A percentile compares a stretch with the other conserved stretches of the same genome.
phyloP scores from a whole-genome alignment of 2,888 invertebrate genomes.

The Prenolepis imparis region DNA sequence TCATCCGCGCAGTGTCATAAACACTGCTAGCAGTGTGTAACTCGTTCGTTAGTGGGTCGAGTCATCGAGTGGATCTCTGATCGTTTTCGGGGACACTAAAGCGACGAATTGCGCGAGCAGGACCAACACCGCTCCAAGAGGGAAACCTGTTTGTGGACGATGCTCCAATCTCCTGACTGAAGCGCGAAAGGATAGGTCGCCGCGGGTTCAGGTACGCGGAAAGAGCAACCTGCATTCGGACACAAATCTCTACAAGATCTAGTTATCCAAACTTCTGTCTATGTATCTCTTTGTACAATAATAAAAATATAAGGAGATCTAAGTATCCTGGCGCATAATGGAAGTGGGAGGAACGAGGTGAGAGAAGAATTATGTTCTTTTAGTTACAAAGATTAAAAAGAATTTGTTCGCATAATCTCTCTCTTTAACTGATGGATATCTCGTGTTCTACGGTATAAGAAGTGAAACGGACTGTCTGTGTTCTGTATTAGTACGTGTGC shows the following conservation, averaged over 20 bases:
- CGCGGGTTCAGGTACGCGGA: slow-evolving; percentile 35
- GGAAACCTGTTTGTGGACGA: slow-evolving; percentile 47
- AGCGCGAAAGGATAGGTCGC: slow-evolving; percentile 39
- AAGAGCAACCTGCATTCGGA: not conserved
- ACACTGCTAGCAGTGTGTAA: slow-evolving; percentile 31
- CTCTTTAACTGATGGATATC: slow-evolving; percentile 2
- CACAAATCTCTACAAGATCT: not conserved
- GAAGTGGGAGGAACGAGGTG: not conserved
- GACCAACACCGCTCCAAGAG: slow-evolving; percentile 23
- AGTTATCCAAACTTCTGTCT: not conserved
- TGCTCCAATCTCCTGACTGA: slow-evolving; percentile 40
- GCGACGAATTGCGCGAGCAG: slow-evolving; percentile 21
- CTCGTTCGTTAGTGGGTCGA: slow-evolving; percentile 44
- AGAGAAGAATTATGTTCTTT: not conserved
- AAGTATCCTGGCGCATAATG: not conserved
- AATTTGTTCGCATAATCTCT: not conserved
- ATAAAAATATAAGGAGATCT: not conserved
- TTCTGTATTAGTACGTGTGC: not conserved
- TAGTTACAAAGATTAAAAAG: not conserved
- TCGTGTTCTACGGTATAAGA: not conserved
- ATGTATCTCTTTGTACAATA: not conserved
- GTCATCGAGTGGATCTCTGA: slow-evolving; percentile 30
- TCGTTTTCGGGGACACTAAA: slow-evolving; percentile 10
- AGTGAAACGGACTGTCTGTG: not conserved
- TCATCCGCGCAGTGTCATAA: slow-evolving; percentile 54